phyloP scores from a whole-genome alignment of 92 coral and sea anemone species.

The Epizoanthus stellaris region DNA sequence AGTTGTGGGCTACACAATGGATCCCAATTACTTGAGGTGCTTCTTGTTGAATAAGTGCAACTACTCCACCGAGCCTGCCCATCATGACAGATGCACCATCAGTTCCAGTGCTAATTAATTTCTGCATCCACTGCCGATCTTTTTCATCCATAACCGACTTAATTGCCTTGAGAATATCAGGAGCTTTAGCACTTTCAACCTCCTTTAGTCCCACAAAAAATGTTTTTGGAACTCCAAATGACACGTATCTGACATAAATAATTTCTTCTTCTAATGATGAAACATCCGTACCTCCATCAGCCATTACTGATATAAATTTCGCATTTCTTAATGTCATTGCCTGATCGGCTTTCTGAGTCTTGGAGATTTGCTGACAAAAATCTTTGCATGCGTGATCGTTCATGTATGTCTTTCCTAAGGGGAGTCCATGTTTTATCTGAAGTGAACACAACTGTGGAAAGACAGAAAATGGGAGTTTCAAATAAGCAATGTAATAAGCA shows the following conservation, averaged over 20 bases:
- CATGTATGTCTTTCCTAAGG: conserved; percentile 38
- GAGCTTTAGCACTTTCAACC: conserved; percentile 53
- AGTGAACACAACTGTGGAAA: conserved; percentile 52
- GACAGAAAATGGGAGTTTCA: conserved; percentile 38
- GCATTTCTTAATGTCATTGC: conserved; percentile 40
- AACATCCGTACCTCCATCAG: conserved; percentile 51
- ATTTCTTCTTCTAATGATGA: conserved; percentile 47
- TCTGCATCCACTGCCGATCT: conserved; percentile 56
- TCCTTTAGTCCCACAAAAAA: conserved; percentile 49
- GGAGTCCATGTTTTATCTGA: conserved; percentile 39
- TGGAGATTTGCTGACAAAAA: conserved; percentile 42
- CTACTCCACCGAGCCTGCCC: conserved; percentile 54
- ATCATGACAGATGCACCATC: conserved; percentile 65
- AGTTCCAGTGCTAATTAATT: conserved; percentile 46
- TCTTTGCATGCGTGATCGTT: conserved; percentile 54
- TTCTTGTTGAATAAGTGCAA: conserved; percentile 49
- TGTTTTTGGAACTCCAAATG: conserved; percentile 45
- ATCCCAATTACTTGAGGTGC: conserved; percentile 38
- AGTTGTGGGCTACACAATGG: conserved; percentile 56
- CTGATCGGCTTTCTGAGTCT: conserved; percentile 31
- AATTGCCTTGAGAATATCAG: conserved; percentile 52
- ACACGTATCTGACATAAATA: conserved; percentile 35
- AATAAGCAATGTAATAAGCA: conserved; percentile 40
- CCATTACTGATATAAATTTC: conserved; percentile 51
- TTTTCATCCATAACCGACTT: conserved; percentile 43